Evolutionary conservation across 2,797 vertebrate genomes (phyloP), one percentile per base, ranked within the genome.

Genomic region (Poeciliopsis paucimaculata): DNA sequence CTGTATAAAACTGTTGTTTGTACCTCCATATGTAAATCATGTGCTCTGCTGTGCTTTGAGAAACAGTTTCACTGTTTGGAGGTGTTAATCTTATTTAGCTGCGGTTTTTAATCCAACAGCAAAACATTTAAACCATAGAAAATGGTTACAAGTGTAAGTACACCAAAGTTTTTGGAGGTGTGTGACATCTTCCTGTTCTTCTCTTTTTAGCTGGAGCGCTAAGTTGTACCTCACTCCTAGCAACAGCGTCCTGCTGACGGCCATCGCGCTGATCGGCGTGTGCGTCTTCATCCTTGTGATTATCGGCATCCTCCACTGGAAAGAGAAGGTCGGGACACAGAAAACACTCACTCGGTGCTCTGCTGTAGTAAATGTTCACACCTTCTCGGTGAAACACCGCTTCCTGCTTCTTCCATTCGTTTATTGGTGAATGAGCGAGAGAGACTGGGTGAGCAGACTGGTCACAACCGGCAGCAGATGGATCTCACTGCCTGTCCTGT

Each of bases 221-320:
- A 99, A 98, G 90, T 88, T 99, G 77, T 99, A 99, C 91, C 95
- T 99, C 86, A 99, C 98, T 81, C 98, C 98, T 4, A 99, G 98
- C 95, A 98, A 98, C 93, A 99, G 98, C 7, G 98, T 99, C 57
- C 84, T 99, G 70, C 96, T 99, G 87, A 99, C 98, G 2, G 98
- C 98, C 73, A 97, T 99, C 53, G 98, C 98, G 0, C 96, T 99
- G 88, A 97, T 98, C 77, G 98, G 98, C 11, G 98, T 99, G 81
- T 99, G 98, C 0, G 94, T 98, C 86, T 98, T 99, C 92, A 99
- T 99, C 94, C 95, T 99, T 79, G 96, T 97, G 86, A 97, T 99
- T 91, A 99, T 99, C 78, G 97, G 97, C 84, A 96, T 98, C 91
- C 95, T 99, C 88, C 98, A 99, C 93, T 99, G 98, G 98, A 96